Conservation (phyloP, 2,888 invertebrate species). For the Sesia apiformis region DNA sequence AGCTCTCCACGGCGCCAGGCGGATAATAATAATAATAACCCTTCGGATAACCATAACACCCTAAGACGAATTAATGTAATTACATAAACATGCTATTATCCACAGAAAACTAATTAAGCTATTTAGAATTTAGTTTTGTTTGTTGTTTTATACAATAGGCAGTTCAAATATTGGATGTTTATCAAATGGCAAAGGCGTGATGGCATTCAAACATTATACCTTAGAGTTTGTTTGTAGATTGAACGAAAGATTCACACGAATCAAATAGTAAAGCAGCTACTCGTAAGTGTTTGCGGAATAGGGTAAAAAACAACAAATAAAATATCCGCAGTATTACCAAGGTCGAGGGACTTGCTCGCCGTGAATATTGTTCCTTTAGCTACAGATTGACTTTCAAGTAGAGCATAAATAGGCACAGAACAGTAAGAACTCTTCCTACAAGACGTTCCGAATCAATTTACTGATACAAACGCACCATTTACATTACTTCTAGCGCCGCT, state of each 20-base stretch:
- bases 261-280: constrained; percentile 11
- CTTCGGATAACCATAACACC: too few relatives aligned
- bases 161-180: neutral
- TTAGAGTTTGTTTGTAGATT: constrained; percentile 9
- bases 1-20: too few relatives aligned
- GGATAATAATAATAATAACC: too few relatives aligned
- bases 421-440: neutral
- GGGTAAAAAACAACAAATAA: constrained; percentile 47
- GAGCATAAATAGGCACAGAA: constrained; percentile 1
- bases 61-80: too few relatives aligned
- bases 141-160: neutral
- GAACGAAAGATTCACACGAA: constrained; percentile 19
- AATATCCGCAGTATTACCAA: constrained; percentile 59
- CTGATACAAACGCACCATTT: too few relatives aligned
- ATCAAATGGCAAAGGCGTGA: constrained; percentile 26
- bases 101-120: neutral
- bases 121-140: neutral
- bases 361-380: constrained; percentile 34
- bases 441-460: too few relatives aligned
- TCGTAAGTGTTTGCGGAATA: constrained; percentile 35
- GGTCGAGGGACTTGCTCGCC: constrained; percentile 60
- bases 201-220: constrained; percentile 8
- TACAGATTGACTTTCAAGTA: constrained; percentile 57
- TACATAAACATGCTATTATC: too few relatives aligned
- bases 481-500: too few relatives aligned